A percentile compares a stretch with the other conserved stretches of the same genome.
Evolutionary conservation across 2,888 invertebrate genomes (phyloP).

Genomic region (Lasiommata megera): DNA sequence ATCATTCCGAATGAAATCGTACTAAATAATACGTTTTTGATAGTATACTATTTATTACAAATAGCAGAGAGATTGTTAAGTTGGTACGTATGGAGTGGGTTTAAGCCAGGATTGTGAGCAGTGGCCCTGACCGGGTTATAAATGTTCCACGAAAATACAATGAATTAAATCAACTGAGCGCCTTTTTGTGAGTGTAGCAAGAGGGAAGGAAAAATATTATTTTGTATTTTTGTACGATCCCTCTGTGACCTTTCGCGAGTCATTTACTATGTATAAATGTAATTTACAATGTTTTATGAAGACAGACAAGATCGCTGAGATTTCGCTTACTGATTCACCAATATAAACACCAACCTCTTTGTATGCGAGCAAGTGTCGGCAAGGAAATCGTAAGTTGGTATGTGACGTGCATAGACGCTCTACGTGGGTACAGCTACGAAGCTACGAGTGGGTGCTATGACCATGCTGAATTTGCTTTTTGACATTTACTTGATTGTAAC

Average conservation of each 20-base stretch:
- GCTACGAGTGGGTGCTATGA: neutral
- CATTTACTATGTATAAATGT: constrained; percentile 5
- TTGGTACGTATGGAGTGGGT: neutral
- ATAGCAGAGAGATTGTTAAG: neutral
- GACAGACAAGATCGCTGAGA: no score
- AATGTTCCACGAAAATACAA: constrained; percentile 7
- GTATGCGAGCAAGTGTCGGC: no score
- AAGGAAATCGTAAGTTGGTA: neutral
- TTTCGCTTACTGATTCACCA: no score
- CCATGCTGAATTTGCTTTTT: no score
- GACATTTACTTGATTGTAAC: no score
- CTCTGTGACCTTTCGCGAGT: neutral
- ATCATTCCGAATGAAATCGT: no score
- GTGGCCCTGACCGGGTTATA: neutral
- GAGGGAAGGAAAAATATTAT: constrained; percentile 3
- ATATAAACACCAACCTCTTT: no score
- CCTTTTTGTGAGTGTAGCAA: neutral
- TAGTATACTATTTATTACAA: no score
- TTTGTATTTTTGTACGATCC: neutral
- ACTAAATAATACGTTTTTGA: no score
- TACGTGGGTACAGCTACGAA: neutral
- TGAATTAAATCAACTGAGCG: constrained; percentile 10
- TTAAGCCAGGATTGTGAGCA: neutral
- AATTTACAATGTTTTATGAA: neutral
- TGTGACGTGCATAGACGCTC: neutral